Evolutionary conservation across 2,888 invertebrate genomes (phyloP).

Genomic region (Danaus chrysippus): DNA sequence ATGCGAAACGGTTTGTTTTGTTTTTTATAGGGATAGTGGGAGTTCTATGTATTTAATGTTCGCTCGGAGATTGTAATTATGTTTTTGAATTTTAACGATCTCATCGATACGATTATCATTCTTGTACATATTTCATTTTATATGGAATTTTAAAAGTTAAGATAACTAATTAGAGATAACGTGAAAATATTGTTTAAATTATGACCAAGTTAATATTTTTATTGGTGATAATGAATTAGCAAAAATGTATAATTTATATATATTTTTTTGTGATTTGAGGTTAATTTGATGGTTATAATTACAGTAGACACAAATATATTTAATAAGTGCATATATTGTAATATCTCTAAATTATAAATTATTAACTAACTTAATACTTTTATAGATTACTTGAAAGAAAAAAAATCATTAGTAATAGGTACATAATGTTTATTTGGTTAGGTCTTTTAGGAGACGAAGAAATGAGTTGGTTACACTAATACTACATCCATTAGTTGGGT

Average conservation of each 20-base stretch:
- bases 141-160: no score
- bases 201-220: no score
- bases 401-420: no score
- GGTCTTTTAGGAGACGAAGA: background rate
- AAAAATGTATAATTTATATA: conserved; percentile 14
- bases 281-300: conserved; percentile 14
- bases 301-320: background rate
- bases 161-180: no score
- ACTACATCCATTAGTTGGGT: conserved; percentile 36
- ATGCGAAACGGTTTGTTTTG: conserved; percentile 26
- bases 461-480: conserved; percentile 20
- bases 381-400: no score
- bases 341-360: no score
- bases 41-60: conserved; percentile 15
- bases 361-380: no score
- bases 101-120: background rate
- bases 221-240: no score
- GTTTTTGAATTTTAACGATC: background rate
- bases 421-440: background rate
- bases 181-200: no score
- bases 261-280: conserved; percentile 16
- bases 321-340: no score
- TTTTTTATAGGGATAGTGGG: conserved; percentile 24
- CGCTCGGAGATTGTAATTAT: conserved; percentile 3
- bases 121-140: background rate